Evolutionary conservation across 2,797 vertebrate genomes (phyloP), one percentile per base, ranked within the genome.

Genomic region (Pteronotus mesoamericanus): DNA sequence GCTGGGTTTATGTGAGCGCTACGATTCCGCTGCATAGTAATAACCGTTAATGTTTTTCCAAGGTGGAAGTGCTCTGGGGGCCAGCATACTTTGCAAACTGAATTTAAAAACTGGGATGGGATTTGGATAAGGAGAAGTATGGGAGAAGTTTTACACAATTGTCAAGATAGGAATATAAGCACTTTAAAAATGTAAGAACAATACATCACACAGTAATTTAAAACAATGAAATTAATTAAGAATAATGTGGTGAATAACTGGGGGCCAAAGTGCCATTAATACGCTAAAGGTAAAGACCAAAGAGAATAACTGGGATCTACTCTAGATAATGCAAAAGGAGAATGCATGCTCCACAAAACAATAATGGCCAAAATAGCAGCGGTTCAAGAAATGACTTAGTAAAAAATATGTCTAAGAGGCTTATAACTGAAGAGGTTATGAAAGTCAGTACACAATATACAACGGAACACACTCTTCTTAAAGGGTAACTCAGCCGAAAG

Each of bases 31-130:
- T 94, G 48, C 64, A 72, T 92, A 51, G 94, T 92, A 86, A 42
- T 80, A 71, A 55, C 74, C 57, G 55, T 68, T 91, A 48, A 69
- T 85, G 14, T 34, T 93, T 89, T 85, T 89, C 16, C 37, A 74
- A 96, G 44, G 71, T 85, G 32, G 72, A 57, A 72, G 42, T 61
- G 46, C 39, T 29, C 75, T 87, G 48, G 53, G 85, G 89, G 77
- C 96, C 71, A 96, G 72, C 18, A 57, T 85, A 68, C 55, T 90
- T 96, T 88, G 37, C 83, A 96, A 90, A 95, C 91, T 96, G 91
- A 89, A 84, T 77, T 78, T 16, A 87, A 59, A 29, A 86, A 71
- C 78, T 83, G 39, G 75, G 39, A 75, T 4, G 3, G 42, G 19
- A 83, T 11, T 86, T 64, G 24, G 22, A 89, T 44, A 87, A 89